A percentile compares a stretch with the other conserved stretches of the same genome.
These are phyloP conservation scores for Aphodius sticticus DNA, from an alignment of 2,888 invertebrate genomes.

Conservation along the genomic window DNA sequence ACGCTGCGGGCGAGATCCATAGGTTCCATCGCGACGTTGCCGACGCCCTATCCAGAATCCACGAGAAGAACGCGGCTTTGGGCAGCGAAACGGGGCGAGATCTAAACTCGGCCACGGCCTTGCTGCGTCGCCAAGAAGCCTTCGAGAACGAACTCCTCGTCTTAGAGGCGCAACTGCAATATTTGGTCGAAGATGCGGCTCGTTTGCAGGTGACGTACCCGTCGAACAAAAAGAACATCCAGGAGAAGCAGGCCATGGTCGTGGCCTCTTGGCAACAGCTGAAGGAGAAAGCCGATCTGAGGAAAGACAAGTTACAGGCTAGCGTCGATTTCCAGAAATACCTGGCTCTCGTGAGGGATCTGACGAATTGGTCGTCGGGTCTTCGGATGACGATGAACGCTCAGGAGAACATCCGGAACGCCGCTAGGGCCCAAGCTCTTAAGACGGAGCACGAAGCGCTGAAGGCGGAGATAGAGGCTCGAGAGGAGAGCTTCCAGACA, in stretches of 20 bases:
- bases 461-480: constrained; percentile 86
- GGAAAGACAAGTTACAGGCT: constrained; percentile 83
- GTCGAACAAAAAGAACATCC: constrained; percentile 89
- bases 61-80: constrained; percentile 87
- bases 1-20: constrained; percentile 96
- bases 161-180: constrained; percentile 88
- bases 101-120: constrained; percentile 82
- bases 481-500: constrained; percentile 80
- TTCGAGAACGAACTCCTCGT: constrained; percentile 94
- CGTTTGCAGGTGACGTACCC: constrained; percentile 89
- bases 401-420: constrained; percentile 84
- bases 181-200: constrained; percentile 91
- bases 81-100: constrained; percentile 83
- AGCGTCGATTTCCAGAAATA: constrained; percentile 91
- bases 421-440: constrained; percentile 80
- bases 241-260: constrained; percentile 85
- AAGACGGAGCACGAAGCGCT: constrained; percentile 85
- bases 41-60: constrained; percentile 88
- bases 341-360: constrained; percentile 82
- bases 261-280: constrained; percentile 80
- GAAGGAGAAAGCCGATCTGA: constrained; percentile 81
- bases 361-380: constrained; percentile 87
- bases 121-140: constrained; percentile 88
- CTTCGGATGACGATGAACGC: constrained; percentile 80
- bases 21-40: constrained; percentile 96